Evolutionary conservation across 1,140 invertebrate genomes (phyloP).

Genomic region (Caenorhabditis brenneri): DNA sequence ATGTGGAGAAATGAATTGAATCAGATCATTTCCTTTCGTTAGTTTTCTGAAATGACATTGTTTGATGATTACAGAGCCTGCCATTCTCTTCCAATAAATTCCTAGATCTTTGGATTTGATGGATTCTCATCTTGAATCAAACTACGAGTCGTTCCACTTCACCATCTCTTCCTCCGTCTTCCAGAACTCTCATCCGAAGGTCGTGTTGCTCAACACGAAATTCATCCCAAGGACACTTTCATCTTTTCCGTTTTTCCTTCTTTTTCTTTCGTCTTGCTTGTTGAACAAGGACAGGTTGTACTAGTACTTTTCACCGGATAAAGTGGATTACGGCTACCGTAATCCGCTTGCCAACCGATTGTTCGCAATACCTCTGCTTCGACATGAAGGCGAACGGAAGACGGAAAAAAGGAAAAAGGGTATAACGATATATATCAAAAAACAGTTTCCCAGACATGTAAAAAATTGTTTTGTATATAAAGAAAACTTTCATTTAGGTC

Average conservation of each 20-base stretch:
- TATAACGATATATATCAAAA: neutral
- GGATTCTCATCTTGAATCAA: neutral
- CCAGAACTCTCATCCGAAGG: neutral
- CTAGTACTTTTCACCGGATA: neutral
- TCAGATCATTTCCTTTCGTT: no score
- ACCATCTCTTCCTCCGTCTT: neutral
- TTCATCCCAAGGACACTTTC: neutral
- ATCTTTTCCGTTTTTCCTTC: neutral
- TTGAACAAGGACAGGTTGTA: constrained; percentile 31
- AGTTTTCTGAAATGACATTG: no score
- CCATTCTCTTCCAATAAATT: no score
- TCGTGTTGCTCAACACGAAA: neutral
- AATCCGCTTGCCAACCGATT: constrained; percentile 25
- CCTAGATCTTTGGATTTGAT: neutral
- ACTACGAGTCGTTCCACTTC: constrained; percentile 15
- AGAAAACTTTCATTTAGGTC: constrained; percentile 8
- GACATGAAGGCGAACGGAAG: neutral
- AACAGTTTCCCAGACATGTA: neutral
- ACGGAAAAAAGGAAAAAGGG: neutral
- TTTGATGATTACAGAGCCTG: no score
- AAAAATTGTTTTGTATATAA: constrained; percentile 21
- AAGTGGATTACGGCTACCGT: constrained; percentile 36
- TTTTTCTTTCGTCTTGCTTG: neutral
- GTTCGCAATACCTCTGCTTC: neutral
- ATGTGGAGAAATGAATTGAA: no score